phyloP scores from a whole-genome alignment of 2,888 invertebrate genomes.

The Eilema caniola region DNA sequence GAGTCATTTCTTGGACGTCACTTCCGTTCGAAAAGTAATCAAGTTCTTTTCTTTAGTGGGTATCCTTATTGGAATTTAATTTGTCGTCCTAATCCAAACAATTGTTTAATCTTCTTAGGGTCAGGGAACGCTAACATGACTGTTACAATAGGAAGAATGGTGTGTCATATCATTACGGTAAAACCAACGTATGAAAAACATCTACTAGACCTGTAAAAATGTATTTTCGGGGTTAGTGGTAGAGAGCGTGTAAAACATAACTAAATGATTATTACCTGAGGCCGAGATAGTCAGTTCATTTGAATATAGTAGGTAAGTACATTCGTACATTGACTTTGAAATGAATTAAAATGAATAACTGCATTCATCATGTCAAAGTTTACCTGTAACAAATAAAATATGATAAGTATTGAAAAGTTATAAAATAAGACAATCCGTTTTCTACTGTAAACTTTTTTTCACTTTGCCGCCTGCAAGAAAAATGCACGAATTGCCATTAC shows the following conservation, averaged over 20 bases:
- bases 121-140: background rate
- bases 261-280: background rate
- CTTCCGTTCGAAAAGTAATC: slow-evolving; percentile 55
- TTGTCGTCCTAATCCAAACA: slow-evolving; percentile 26
- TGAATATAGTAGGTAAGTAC: background rate
- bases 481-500: background rate
- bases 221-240: background rate
- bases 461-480: background rate
- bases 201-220: too few relatives aligned
- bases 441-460: background rate
- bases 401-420: background rate
- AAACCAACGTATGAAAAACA: background rate
- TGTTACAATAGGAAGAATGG: background rate
- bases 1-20: slow-evolving; percentile 53
- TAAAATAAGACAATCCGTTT: background rate
- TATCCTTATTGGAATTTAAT: slow-evolving; percentile 42
- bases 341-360: too few relatives aligned
- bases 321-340: background rate
- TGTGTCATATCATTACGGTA: background rate
- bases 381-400: slow-evolving; percentile 3
- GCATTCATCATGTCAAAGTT: background rate
- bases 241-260: background rate
- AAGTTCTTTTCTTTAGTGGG: slow-evolving; percentile 60
- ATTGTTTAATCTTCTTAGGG: background rate
- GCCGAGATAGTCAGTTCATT: background rate